These are phyloP conservation scores for Rhadina sibilatrix DNA, from an alignment of 2,113 vertebrate genomes.

Conservation along the genomic window DNA sequence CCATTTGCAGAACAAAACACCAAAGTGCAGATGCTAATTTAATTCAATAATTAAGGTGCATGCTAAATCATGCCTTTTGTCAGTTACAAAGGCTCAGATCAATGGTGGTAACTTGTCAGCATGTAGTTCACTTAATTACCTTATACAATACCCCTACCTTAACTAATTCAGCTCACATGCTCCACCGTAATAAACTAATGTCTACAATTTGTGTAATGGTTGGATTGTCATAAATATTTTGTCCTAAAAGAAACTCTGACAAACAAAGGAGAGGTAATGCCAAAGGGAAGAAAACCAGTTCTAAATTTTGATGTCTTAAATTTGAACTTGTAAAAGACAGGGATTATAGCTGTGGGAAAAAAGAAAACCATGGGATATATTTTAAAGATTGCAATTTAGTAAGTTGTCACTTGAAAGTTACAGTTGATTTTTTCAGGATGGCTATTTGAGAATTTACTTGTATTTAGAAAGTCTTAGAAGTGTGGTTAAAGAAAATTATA, in stretches of 20 bases:
- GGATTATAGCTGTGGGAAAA: neutral
- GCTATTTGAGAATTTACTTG: neutral
- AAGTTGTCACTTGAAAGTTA: neutral
- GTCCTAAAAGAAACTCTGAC: neutral
- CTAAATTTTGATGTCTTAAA: neutral
- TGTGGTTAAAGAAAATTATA: neutral
- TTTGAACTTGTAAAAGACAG: neutral
- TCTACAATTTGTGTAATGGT: neutral
- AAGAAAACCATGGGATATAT: neutral
- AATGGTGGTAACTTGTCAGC: neutral
- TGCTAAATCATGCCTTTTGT: neutral
- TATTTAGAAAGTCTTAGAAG: neutral
- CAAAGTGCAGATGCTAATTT: neutral
- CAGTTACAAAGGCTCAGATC: neutral
- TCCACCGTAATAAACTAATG: neutral
- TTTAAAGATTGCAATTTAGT: neutral
- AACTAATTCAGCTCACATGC: neutral
- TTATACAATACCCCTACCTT: neutral
- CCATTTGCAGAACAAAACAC: fast-evolving
- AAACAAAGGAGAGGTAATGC: neutral
- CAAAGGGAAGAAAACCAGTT: neutral
- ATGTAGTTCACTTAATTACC: neutral
- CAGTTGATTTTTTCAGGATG: neutral
- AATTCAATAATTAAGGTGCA: neutral
- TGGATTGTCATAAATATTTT: neutral